A percentile compares a stretch with the other conserved stretches of the same genome.
These are phyloP conservation scores for Camarhynchus parvulus DNA, from an alignment of 2,113 vertebrate species.

Conservation along the genomic window DNA sequence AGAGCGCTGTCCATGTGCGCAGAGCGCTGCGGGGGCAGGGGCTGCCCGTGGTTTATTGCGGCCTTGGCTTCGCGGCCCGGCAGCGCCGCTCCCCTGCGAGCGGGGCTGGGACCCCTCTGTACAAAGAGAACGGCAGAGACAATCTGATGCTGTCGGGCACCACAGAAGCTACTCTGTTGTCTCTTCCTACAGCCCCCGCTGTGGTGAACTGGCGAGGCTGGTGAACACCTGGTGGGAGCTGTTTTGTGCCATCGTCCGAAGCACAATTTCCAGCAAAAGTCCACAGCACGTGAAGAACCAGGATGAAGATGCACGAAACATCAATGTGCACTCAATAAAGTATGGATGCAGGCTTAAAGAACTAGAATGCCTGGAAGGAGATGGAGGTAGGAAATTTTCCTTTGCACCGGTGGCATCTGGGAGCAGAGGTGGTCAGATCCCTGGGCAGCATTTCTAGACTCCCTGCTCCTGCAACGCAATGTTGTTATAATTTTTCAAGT, in stretches of 20 bases:
- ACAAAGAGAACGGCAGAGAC: neutral
- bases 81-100: too few species aligned
- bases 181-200: neutral
- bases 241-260: neutral
- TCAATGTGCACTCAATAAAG: neutral
- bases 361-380: accelerated
- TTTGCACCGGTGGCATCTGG: neutral
- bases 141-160: neutral
- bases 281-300: neutral
- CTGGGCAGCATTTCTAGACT: neutral
- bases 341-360: neutral
- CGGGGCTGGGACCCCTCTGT: accelerated
- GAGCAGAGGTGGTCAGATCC: neutral
- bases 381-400: neutral
- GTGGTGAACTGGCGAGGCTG: neutral
- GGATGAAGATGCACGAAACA: neutral
- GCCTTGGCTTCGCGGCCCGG: neutral
- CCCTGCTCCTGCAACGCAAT: neutral
- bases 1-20: accelerated
- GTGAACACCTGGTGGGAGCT: neutral
- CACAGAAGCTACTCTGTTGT: too few species aligned
- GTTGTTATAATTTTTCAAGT: neutral
- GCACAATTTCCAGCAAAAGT: neutral
- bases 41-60: accelerated
- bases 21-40: neutral